A percentile compares a stretch with the other conserved stretches of the same genome.
Conservation (phyloP, 2,113 vertebrate species). For the Paratilapia polleni region DNA sequence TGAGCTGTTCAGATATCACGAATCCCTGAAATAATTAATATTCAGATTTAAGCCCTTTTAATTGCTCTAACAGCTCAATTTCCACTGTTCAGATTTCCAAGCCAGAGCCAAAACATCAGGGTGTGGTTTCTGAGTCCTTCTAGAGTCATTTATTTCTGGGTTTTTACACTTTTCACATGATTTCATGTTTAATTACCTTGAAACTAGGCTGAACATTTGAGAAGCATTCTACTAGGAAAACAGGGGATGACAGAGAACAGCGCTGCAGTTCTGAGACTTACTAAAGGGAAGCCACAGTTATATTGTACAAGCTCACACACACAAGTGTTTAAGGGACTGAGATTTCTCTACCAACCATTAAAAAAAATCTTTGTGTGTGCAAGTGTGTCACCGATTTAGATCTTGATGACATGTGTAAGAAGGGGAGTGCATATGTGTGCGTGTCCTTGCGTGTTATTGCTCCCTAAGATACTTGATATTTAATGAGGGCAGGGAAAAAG, state of each 20-base stretch:
- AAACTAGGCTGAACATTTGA: slow-evolving; percentile 45
- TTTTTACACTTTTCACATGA: slow-evolving; percentile 56
- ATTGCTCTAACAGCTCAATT: slow-evolving; percentile 54
- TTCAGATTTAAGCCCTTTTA: slow-evolving; percentile 57
- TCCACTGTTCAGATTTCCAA: slow-evolving; percentile 48
- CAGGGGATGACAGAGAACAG: background rate
- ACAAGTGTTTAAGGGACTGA: background rate
- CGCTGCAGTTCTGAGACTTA: slow-evolving; percentile 17
- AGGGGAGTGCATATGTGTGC: background rate
- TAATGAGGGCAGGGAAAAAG: slow-evolving; percentile 60
- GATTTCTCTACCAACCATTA: slow-evolving; percentile 3
- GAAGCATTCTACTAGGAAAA: slow-evolving; percentile 15
- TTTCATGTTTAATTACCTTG: slow-evolving; percentile 53
- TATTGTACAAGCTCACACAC: background rate
- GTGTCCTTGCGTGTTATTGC: slow-evolving; percentile 20
- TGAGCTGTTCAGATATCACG: slow-evolving; percentile 50
- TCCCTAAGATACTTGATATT: slow-evolving; percentile 61
- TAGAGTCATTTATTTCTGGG: slow-evolving; percentile 39
- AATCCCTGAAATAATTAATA: slow-evolving; percentile 69
- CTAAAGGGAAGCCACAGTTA: background rate
- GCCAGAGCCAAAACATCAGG: slow-evolving; percentile 26
- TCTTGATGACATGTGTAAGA: slow-evolving; percentile 36
- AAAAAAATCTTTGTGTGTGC: background rate
- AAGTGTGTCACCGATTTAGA: slow-evolving; percentile 23
- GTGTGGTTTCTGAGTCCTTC: slow-evolving; percentile 30